These are phyloP conservation scores for Hydrophis major DNA, from an alignment of 2,797 vertebrate genomes.

Conservation along the genomic window DNA sequence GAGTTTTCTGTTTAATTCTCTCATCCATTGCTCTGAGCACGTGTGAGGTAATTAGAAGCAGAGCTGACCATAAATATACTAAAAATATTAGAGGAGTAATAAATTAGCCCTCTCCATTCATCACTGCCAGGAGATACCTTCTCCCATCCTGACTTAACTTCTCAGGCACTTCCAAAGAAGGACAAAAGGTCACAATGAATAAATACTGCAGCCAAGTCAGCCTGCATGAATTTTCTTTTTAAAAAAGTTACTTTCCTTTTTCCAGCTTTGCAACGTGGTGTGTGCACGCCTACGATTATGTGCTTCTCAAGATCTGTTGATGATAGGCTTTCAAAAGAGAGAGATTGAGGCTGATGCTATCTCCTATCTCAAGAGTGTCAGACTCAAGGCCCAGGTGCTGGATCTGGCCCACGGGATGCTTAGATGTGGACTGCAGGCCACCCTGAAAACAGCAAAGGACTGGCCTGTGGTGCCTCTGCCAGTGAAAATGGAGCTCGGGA, in stretches of 20 bases:
- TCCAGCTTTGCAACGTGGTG: background rate
- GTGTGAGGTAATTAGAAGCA: conserved; percentile 5
- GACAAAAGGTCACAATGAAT: background rate
- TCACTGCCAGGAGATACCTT: background rate
- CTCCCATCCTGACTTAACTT: background rate
- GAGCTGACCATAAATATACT: conserved; percentile 13
- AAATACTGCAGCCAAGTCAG: background rate
- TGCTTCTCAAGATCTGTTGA: background rate
- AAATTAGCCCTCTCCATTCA: conserved; percentile 1
- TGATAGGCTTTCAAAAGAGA: background rate
- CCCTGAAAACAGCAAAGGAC: too few species aligned
- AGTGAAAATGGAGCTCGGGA: too few species aligned
- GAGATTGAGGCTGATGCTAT: too few species aligned
- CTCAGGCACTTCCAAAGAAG: background rate
- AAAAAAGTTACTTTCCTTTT: background rate
- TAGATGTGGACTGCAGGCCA: too few species aligned
- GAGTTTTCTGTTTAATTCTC: conserved; percentile 13
- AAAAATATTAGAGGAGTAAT: background rate
- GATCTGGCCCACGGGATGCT: too few species aligned
- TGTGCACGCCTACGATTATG: too few species aligned
- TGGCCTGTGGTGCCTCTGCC: too few species aligned
- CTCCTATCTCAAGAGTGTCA: background rate
- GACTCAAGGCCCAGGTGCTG: too few species aligned
- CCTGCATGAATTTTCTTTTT: too few species aligned
- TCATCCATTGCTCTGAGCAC: conserved; percentile 5